These are phyloP conservation scores for Ceratoteleas bidentatus DNA, from an alignment of 1,140 invertebrate species.

Conservation along the genomic window DNA sequence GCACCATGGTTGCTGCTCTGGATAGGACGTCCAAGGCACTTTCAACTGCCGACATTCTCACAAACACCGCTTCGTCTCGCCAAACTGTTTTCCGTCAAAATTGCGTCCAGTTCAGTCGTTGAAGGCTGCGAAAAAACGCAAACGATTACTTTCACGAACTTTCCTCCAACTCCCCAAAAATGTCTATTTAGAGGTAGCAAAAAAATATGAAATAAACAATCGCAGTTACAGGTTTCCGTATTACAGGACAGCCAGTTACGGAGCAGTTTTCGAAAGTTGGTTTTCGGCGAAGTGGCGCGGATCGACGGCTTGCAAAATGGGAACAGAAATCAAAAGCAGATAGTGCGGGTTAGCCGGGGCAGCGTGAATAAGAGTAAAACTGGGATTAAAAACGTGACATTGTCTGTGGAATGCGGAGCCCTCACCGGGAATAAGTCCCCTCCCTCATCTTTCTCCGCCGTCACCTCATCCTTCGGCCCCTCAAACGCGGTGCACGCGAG, in stretches of 20 bases:
- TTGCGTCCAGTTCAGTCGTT: too few relatives aligned
- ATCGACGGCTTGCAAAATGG: conserved; percentile 2
- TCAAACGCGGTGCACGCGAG: conserved; percentile 42
- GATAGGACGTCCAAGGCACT: conserved; percentile 93
- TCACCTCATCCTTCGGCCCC: conserved; percentile 54
- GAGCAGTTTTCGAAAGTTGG: not conserved
- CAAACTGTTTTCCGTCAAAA: conserved; percentile 1
- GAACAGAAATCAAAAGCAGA: conserved; percentile 48
- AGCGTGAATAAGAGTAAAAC: conserved; percentile 79
- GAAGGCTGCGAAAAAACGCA: too few relatives aligned
- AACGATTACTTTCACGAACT: too few relatives aligned
- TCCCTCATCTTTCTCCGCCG: conserved; percentile 60
- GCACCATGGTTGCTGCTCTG: conserved; percentile 94
- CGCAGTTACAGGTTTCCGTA: too few relatives aligned
- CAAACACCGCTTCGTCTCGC: not conserved
- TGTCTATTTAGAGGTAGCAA: too few relatives aligned
- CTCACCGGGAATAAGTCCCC: conserved; percentile 71
- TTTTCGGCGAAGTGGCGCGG: not conserved
- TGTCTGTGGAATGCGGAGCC: conserved; percentile 81
- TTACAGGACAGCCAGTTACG: too few relatives aligned
- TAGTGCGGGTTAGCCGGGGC: conserved; percentile 60
- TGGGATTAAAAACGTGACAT: conserved; percentile 82
- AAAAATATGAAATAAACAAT: not conserved
- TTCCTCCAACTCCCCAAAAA: too few relatives aligned
- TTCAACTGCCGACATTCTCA: conserved; percentile 84